Evolutionary conservation across 2,113 vertebrate species (phyloP).

Genomic region (Anolis sagrei): DNA sequence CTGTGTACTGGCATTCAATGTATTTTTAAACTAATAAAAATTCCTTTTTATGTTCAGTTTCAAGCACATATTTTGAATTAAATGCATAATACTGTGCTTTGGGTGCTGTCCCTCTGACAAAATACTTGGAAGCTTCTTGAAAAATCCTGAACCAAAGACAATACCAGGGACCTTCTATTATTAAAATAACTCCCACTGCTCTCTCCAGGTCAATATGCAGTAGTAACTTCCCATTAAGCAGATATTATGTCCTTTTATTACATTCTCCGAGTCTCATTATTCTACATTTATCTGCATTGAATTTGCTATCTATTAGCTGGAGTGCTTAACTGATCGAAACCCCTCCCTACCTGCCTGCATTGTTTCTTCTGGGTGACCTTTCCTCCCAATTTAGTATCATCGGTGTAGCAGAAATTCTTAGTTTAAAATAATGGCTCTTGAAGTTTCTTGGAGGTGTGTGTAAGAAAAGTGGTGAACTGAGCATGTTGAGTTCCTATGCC

Average conservation of each 20-base stretch:
- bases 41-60: slow-evolving; percentile 71
- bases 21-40: slow-evolving; percentile 54
- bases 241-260: slow-evolving; percentile 83
- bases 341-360: slow-evolving; percentile 73
- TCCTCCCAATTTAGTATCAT: slow-evolving; percentile 80
- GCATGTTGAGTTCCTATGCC: slow-evolving; percentile 48
- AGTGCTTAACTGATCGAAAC: slow-evolving; percentile 80
- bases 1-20: slow-evolving; percentile 71
- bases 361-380: slow-evolving; percentile 80
- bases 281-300: slow-evolving; percentile 84
- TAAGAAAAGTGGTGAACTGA: slow-evolving; percentile 60
- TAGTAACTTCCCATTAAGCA: slow-evolving; percentile 79
- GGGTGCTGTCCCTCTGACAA: slow-evolving; percentile 70
- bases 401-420: slow-evolving; percentile 68
- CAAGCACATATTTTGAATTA: slow-evolving; percentile 71
- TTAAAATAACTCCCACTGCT: slow-evolving; percentile 81
- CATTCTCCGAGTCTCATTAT: slow-evolving; percentile 80
- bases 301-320: slow-evolving; percentile 80
- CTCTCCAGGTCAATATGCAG: slow-evolving; percentile 79
- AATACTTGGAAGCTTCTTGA: slow-evolving; percentile 68
- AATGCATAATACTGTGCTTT: slow-evolving; percentile 69
- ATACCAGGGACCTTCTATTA: slow-evolving; percentile 71
- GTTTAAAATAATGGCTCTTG: slow-evolving; percentile 71
- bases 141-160: slow-evolving; percentile 75
- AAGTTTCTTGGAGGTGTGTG: slow-evolving; percentile 68